phyloP scores from a whole-genome alignment of 2,113 vertebrate species.

The Urocitellus parryii region DNA sequence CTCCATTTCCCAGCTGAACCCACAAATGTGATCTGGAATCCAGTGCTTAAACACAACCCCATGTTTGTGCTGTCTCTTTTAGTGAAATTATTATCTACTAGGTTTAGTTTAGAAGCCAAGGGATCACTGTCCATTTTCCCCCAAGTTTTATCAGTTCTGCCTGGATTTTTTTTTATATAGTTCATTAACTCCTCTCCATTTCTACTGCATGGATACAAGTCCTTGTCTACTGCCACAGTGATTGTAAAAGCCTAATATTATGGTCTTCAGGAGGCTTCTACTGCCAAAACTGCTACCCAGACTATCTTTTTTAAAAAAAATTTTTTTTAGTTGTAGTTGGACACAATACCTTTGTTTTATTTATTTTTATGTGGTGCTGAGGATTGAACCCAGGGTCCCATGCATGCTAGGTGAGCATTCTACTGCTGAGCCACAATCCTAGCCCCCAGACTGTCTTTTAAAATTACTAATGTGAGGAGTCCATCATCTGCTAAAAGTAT shows the following conservation, averaged over 20 bases:
- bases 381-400: no score
- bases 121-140: not conserved
- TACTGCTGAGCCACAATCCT: no score
- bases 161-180: not conserved
- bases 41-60: not conserved
- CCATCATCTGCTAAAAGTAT: slow-evolving; percentile 19
- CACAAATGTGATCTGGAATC: not conserved
- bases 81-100: slow-evolving; percentile 3
- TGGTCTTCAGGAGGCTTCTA: not conserved
- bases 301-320: not conserved
- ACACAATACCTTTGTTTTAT: no score
- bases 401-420: no score
- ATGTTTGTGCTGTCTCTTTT: slow-evolving; percentile 34
- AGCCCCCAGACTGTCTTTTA: not conserved
- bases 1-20: not conserved
- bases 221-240: not conserved
- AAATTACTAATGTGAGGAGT: slow-evolving; percentile 36
- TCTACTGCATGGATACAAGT: not conserved
- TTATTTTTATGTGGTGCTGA: no score
- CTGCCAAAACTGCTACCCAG: not conserved
- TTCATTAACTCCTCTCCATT: slow-evolving; percentile 43
- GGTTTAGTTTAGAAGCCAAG: not conserved
- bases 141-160: slow-evolving; percentile 15
- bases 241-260: slow-evolving; percentile 32
- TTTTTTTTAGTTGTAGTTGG: no score